A percentile compares a stretch with the other conserved stretches of the same genome.
These are phyloP conservation scores for Catharus minimus DNA, from an alignment of 2,113 vertebrate genomes.

Conservation along the genomic window DNA sequence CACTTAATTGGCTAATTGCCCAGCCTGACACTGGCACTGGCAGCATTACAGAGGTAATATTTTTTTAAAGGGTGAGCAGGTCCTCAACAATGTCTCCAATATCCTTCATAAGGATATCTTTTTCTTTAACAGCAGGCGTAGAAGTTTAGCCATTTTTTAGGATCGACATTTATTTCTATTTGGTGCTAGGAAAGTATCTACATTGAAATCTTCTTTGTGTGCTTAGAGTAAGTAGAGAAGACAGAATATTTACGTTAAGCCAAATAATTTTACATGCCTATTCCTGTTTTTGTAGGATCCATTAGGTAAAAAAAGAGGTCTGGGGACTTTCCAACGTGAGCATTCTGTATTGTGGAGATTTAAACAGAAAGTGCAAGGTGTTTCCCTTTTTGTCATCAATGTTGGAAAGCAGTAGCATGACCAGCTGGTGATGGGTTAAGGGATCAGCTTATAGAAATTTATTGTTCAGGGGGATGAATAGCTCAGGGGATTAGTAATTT, in stretches of 20 bases:
- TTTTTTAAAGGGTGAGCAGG: conserved; percentile 2
- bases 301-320: background rate
- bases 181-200: background rate
- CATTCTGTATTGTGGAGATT: background rate
- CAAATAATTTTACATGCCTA: background rate
- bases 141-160: background rate
- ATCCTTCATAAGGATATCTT: background rate
- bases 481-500: background rate
- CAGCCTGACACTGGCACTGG: background rate
- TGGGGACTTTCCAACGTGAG: background rate
- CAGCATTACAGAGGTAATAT: background rate
- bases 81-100: background rate
- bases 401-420: background rate
- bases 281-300: background rate
- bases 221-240: background rate
- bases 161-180: background rate
- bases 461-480: background rate
- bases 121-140: background rate
- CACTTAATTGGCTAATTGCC: conserved; percentile 49
- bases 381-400: rapidly evolving
- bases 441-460: background rate
- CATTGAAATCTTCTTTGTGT: background rate
- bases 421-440: background rate
- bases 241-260: background rate
- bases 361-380: background rate